A percentile compares a stretch with the other conserved stretches of the same genome.
These are phyloP conservation scores for Stomatorhinus ivindoensis DNA, from an alignment of 2,113 vertebrate species.

Conservation along the genomic window DNA sequence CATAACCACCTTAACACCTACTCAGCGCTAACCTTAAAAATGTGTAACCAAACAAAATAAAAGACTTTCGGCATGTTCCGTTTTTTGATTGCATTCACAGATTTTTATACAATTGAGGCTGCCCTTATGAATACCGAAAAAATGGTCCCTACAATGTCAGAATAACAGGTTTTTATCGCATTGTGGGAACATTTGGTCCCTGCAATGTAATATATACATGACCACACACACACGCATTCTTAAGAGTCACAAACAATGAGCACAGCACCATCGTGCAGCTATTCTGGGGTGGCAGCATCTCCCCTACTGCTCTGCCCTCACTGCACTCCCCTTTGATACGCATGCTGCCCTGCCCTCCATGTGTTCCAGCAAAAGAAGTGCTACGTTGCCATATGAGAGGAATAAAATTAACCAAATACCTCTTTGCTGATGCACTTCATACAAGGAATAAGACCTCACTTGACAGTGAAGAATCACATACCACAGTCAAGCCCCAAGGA, in stretches of 20 bases:
- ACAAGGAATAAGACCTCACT: neutral
- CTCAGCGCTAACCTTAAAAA: neutral
- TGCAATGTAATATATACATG: neutral
- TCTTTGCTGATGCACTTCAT: neutral
- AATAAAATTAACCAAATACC: neutral
- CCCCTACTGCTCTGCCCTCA: neutral
- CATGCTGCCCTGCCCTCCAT: neutral
- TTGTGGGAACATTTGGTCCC: neutral
- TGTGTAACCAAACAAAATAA: neutral
- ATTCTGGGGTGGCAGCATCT: neutral
- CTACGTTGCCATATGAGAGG: no score
- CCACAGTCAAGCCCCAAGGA: neutral
- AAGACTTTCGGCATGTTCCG: neutral
- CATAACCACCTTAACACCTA: neutral
- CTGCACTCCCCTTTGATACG: neutral
- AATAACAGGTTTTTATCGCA: neutral
- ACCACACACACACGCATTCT: neutral
- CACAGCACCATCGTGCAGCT: neutral
- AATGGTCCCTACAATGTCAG: neutral
- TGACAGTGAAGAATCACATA: constrained; percentile 27
- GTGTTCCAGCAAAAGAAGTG: neutral
- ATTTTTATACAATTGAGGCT: neutral
- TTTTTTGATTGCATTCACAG: neutral
- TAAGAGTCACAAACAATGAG: neutral
- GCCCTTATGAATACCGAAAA: neutral